These are phyloP conservation scores for Temnopleurus reevesii DNA, from an alignment of 53 echinoderm and acorn worm species.

Conservation along the genomic window DNA sequence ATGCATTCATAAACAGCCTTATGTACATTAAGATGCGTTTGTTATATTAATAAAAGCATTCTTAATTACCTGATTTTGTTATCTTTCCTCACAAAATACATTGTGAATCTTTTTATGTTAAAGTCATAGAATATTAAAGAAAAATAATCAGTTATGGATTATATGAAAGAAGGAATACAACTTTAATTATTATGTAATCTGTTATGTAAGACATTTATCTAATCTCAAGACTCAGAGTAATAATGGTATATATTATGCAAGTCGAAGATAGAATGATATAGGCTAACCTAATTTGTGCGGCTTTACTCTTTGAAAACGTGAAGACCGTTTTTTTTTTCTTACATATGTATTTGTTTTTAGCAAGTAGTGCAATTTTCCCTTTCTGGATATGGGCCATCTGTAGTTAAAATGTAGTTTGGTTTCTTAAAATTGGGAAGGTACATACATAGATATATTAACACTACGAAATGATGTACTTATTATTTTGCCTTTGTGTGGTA, in stretches of 20 bases:
- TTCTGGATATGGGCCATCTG: not conserved
- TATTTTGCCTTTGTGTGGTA: no score
- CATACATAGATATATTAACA: no score
- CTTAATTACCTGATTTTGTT: not conserved
- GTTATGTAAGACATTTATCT: not conserved
- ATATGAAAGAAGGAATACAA: not conserved
- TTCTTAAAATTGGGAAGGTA: not conserved
- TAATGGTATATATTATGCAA: slow-evolving; percentile 9
- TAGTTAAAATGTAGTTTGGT: not conserved
- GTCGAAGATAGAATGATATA: not conserved
- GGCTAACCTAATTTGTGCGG: not conserved
- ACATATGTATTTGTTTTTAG: not conserved
- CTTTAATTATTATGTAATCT: not conserved
- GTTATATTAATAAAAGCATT: slow-evolving; percentile 12
- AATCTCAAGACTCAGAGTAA: not conserved
- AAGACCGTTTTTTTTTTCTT: no score
- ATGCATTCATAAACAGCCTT: slow-evolving; percentile 6
- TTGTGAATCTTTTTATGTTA: not conserved
- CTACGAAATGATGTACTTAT: no score
- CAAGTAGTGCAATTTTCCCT: slow-evolving; percentile 32
- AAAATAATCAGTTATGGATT: not conserved
- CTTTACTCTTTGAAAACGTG: not conserved
- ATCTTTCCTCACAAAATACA: not conserved
- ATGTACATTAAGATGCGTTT: no score
- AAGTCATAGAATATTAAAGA: not conserved